phyloP scores from a whole-genome alignment of 2,888 invertebrate species.

The Graphium colonna region DNA sequence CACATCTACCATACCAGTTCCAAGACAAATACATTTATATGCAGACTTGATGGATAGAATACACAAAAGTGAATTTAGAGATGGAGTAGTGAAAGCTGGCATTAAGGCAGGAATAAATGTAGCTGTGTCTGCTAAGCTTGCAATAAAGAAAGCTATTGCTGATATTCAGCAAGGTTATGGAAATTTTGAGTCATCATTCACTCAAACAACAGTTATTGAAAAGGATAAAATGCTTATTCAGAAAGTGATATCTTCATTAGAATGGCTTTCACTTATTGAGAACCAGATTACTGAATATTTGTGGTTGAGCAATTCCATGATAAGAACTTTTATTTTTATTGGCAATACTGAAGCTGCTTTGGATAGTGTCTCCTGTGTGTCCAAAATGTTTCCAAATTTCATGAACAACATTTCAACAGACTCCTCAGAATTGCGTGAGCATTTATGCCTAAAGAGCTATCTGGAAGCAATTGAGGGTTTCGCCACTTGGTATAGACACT shows the following conservation, averaged over 20 bases:
- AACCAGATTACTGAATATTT: slow-evolving; percentile 90
- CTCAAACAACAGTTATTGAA: slow-evolving; percentile 82
- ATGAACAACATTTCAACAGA: slow-evolving; percentile 57
- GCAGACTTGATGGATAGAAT: slow-evolving; percentile 85
- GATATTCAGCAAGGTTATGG: slow-evolving; percentile 71
- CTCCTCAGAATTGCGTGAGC: slow-evolving; percentile 84
- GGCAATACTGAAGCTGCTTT: slow-evolving; percentile 91
- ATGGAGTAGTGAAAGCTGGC: slow-evolving; percentile 85
- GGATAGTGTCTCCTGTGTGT: slow-evolving; percentile 79
- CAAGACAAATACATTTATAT: slow-evolving; percentile 78
- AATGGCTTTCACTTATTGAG: slow-evolving; percentile 91
- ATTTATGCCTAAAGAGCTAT: slow-evolving; percentile 92
- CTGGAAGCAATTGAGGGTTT: slow-evolving; percentile 93
- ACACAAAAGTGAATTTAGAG: slow-evolving; percentile 82
- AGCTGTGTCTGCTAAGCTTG: slow-evolving; percentile 89
- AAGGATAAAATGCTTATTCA: slow-evolving; percentile 64
- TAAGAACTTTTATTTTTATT: slow-evolving; percentile 90
- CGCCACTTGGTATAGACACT: slow-evolving; percentile 93
- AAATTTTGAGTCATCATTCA: slow-evolving; percentile 79
- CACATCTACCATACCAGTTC: slow-evolving; percentile 86
- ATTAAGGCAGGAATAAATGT: slow-evolving; percentile 88
- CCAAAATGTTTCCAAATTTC: slow-evolving; percentile 61
- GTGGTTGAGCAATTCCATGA: slow-evolving; percentile 93
- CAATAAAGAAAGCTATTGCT: slow-evolving; percentile 86
- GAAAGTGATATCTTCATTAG: slow-evolving; percentile 81